phyloP scores from a whole-genome alignment of 2,797 vertebrate species.

The Alectoris magna region DNA sequence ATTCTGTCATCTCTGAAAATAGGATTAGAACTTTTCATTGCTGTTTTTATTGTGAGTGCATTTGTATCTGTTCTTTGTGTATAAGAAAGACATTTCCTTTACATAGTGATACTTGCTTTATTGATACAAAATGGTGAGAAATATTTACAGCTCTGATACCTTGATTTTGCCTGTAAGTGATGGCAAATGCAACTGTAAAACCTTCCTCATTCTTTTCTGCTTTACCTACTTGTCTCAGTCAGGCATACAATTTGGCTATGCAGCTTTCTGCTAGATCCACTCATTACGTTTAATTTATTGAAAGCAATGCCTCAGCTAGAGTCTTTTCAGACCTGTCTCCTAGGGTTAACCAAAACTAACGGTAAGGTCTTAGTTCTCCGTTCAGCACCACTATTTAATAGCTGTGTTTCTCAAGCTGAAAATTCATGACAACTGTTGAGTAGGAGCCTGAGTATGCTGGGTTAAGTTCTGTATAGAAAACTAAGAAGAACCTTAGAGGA shows the following conservation, averaged over 20 bases:
- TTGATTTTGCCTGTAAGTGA: neutral
- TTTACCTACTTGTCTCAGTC: neutral
- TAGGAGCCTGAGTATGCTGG: neutral
- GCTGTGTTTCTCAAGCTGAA: neutral
- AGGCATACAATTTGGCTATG: neutral
- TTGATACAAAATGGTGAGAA: neutral
- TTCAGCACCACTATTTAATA: neutral
- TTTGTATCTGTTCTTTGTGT: neutral
- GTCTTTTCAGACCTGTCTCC: neutral
- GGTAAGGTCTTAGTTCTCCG: neutral
- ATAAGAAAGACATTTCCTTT: neutral
- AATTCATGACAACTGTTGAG: neutral
- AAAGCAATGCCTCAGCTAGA: neutral
- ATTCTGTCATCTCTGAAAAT: neutral
- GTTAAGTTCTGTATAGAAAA: neutral
- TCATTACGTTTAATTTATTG: conserved; percentile 12
- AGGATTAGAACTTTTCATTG: neutral
- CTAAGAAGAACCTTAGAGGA: neutral
- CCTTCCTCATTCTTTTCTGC: neutral
- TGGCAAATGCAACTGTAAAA: neutral
- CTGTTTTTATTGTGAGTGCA: neutral
- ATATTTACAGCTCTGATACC: neutral
- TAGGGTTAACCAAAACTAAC: neutral
- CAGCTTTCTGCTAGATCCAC: neutral
- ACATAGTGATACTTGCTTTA: neutral